Percentiles rank a stretch among this genome's conserved stretches.
These are phyloP conservation scores for Bicyclus anynana DNA, from an alignment of 1,140 invertebrate species.

Conservation along the genomic window DNA sequence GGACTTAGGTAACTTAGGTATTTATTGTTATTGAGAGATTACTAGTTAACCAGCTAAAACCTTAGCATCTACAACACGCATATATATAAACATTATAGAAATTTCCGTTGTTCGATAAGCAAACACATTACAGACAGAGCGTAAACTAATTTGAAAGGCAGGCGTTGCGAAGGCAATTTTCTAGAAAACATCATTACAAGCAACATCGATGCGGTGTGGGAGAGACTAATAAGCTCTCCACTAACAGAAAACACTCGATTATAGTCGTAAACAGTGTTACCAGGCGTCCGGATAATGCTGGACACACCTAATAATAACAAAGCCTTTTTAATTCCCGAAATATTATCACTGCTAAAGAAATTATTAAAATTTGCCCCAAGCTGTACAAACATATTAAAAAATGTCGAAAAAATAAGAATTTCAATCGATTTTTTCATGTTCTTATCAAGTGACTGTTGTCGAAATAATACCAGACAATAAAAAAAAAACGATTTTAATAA, in stretches of 20 bases:
- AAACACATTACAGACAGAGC: conserved; percentile 2
- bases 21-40: conserved; percentile 3
- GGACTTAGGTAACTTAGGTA: no score
- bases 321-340: no score
- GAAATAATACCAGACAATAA: no score
- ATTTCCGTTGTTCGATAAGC: neutral
- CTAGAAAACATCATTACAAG: conserved; percentile 32
- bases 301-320: no score
- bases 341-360: no score
- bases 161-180: conserved; percentile 29
- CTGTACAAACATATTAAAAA: no score
- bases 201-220: conserved; percentile 22
- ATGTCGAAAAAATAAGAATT: no score
- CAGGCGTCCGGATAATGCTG: conserved; percentile 30
- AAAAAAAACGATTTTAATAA: no score
- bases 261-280: conserved; percentile 32
- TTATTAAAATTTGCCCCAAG: no score
- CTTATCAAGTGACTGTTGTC: no score
- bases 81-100: neutral
- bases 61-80: neutral
- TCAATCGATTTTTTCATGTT: no score
- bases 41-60: no score
- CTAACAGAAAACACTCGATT: conserved; percentile 30
- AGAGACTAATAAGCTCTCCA: conserved; percentile 28
- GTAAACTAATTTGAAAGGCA: conserved; percentile 25